These are phyloP conservation scores for Megastigmus dorsalis DNA, from an alignment of 2,888 invertebrate species.

Conservation along the genomic window DNA sequence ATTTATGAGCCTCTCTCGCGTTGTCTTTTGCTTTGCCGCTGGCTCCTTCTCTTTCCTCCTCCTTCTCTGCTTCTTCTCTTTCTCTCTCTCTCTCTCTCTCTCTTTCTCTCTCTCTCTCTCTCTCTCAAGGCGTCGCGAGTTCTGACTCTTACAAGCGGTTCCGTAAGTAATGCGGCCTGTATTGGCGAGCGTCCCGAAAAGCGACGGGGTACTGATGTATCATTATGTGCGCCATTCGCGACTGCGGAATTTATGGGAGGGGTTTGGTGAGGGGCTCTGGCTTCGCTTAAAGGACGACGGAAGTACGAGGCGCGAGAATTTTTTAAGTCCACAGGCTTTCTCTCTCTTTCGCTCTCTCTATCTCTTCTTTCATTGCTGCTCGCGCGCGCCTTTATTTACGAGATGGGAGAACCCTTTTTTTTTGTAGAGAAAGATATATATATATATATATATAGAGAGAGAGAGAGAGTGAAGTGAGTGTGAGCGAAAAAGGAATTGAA, in stretches of 20 bases:
- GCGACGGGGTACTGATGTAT: slow-evolving; percentile 49
- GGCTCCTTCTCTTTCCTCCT: neutral
- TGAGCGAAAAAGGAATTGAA: slow-evolving; percentile 2
- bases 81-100: neutral
- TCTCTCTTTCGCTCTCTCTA: neutral
- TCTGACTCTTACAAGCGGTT: slow-evolving; percentile 23
- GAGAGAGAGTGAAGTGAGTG: too few relatives aligned
- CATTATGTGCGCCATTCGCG: slow-evolving; percentile 36
- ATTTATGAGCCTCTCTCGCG: slow-evolving; percentile 26
- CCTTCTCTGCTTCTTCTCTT: too few relatives aligned
- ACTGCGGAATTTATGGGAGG: slow-evolving; percentile 27
- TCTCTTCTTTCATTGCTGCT: neutral
- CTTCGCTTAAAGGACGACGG: neutral
- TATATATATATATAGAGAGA: too few relatives aligned
- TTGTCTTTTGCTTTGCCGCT: neutral
- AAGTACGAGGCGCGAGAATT: slow-evolving; percentile 36
- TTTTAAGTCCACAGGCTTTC: slow-evolving; percentile 13
- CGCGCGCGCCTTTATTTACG: slow-evolving; percentile 38
- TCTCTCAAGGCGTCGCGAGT: neutral
- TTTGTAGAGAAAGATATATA: neutral
- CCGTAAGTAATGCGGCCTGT: slow-evolving; percentile 42
- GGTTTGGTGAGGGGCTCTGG: neutral
- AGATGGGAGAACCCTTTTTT: neutral
- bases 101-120: slow-evolving; percentile 12
- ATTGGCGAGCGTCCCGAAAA: slow-evolving; percentile 52